A percentile compares a stretch with the other conserved stretches of the same genome.
Conservation (phyloP, 2,797 vertebrate genomes). For the Cyclura pinguis region DNA sequence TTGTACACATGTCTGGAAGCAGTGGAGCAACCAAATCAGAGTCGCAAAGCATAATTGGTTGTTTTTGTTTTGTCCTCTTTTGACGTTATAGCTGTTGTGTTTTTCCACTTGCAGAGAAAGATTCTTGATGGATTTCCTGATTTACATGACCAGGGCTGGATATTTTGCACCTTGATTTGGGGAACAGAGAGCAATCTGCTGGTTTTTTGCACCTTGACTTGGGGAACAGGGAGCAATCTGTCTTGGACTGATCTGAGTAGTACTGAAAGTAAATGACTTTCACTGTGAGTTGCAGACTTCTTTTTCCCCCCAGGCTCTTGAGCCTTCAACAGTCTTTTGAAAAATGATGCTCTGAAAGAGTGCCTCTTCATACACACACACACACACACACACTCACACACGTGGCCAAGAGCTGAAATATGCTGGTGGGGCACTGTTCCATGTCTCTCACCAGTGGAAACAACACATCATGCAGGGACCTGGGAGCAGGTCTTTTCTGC, state of each 20-base stretch:
- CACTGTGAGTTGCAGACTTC: no score
- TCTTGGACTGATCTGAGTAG: neutral
- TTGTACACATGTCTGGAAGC: no score
- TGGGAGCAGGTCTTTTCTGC: no score
- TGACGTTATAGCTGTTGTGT: neutral
- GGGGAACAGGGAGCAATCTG: neutral
- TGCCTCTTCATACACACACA: no score
- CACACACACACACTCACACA: no score
- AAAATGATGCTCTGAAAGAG: no score
- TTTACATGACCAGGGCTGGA: neutral
- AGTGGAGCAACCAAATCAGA: neutral
- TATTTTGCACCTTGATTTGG: neutral
- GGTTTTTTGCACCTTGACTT: neutral
- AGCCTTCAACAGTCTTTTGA: neutral
- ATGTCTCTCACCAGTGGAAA: no score
- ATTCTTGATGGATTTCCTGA: neutral
- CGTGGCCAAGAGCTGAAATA: no score
- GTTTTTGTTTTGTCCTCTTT: neutral
- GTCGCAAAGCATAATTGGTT: neutral
- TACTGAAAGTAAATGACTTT: neutral
- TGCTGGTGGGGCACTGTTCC: no score
- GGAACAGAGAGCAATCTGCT: neutral
- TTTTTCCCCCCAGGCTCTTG: neutral
- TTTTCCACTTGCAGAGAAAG: neutral
- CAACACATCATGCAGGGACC: no score